Base-by-base conservation (phyloP, 1,140 invertebrate genomes). In the Lucilia sericata region DNA sequence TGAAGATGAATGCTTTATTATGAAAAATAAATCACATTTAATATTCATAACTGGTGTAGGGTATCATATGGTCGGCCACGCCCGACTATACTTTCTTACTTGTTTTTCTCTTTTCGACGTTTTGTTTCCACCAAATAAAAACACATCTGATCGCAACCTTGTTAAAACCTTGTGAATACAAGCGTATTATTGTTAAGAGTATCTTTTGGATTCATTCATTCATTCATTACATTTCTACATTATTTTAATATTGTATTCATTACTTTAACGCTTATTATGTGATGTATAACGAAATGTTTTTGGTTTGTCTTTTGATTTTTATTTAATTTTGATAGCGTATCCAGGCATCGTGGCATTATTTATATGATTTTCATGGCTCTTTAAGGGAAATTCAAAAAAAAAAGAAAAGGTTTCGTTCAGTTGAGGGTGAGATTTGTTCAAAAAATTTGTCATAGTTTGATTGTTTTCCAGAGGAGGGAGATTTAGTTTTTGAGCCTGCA, bases 271-370 rank as follows among this genome's bases (percentile, higher is more conserved):
- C 17, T 55, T 55, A 10, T 42, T 42, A 42, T 10, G 42, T 2
- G 42, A 42, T 7, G n/a, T n/a, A n/a, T n/a, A n/a, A n/a, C n/a
- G n/a, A 42, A 42, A 42, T 55, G 12, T 55, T 55, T 55, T 55
- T 55, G 51, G 12, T 55, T 55, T 55, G 51, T 55, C 42, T 55
- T 55, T 55, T n/a, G 51, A 55, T 55, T 55, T 55, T 55, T 55
- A n/a, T 55, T 55, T 55, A 55, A 55, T 55, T 55, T 55, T 55
- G 51, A 55, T 55, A 55, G 51, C 51, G 51, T 55, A 55, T 55
- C 51, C 8, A 2, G 42, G 42, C 12, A 55, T 55, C 51, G 51
- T 42, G 42, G 5, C 12, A 55, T 55, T 17, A 55, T 55, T 55
- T 55, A 55, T 55, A 12, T 55, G 51, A 2, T 10, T 55, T 55